Conservation (phyloP, 2,113 vertebrate genomes). For the Pleuronectes platessa region DNA sequence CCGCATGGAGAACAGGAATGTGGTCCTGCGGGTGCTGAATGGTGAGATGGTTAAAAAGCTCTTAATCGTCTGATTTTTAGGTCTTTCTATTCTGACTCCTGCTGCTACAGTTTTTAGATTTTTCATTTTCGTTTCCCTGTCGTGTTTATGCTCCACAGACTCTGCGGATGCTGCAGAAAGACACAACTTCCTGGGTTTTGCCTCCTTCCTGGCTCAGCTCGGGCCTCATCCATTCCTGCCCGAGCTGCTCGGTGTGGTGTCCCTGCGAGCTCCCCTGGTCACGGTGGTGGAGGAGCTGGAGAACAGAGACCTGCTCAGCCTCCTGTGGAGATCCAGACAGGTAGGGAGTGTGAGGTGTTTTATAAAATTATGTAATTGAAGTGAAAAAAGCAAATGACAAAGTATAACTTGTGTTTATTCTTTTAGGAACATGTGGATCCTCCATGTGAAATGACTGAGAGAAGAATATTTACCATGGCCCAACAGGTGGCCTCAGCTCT, state of each 20-base stretch:
- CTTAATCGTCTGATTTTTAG: background rate
- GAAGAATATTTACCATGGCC: slow-evolving; percentile 80
- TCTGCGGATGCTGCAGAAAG: slow-evolving; percentile 76
- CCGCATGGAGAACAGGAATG: slow-evolving; percentile 83
- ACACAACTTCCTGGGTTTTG: slow-evolving; percentile 81
- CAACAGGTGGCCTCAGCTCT: slow-evolving; percentile 81
- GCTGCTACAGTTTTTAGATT: background rate
- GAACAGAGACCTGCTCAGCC: slow-evolving; percentile 82
- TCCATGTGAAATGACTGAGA: slow-evolving; percentile 81
- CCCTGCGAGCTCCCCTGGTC: slow-evolving; percentile 80
- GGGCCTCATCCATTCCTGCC: slow-evolving; percentile 84
- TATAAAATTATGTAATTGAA: background rate
- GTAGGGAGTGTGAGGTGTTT: slow-evolving; percentile 33
- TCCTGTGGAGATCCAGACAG: slow-evolving; percentile 83
- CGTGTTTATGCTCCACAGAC: slow-evolving; percentile 57
- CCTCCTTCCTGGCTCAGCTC: slow-evolving; percentile 82
- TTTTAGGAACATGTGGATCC: slow-evolving; percentile 69
- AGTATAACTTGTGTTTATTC: slow-evolving; percentile 5
- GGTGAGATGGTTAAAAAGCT: slow-evolving; percentile 57
- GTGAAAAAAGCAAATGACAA: background rate
- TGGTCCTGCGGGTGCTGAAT: slow-evolving; percentile 82
- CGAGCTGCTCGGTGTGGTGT: slow-evolving; percentile 82
- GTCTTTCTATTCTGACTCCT: background rate
- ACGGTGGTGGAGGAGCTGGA: slow-evolving; percentile 84
- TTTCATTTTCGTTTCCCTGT: background rate